phyloP scores from a whole-genome alignment of 2,113 vertebrate genomes.

The Equus quagga region DNA sequence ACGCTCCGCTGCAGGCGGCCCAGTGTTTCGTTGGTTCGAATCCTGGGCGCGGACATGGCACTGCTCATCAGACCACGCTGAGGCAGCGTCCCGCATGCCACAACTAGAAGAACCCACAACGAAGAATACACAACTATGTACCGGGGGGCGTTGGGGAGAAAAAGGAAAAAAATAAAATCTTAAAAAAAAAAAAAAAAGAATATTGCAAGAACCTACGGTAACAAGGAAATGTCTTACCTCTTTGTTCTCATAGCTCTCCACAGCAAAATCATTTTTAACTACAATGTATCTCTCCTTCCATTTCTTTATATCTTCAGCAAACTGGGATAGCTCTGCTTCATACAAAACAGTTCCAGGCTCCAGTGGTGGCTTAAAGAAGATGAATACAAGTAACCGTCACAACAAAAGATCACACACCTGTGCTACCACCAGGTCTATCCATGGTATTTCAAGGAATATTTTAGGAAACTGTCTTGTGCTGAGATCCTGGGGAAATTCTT shows the following conservation, averaged over 20 bases:
- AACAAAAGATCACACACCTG: not conserved
- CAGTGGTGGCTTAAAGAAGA: slow-evolving; percentile 83
- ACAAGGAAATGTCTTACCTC: slow-evolving; percentile 87
- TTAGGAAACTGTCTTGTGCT: not conserved
- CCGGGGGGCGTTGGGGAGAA: too few species aligned
- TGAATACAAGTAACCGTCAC: not conserved
- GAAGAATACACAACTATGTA: too few species aligned
- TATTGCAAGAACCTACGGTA: not conserved
- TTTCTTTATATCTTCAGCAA: slow-evolving; percentile 92
- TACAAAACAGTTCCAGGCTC: slow-evolving; percentile 88
- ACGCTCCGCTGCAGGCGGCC: too few species aligned
- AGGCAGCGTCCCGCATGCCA: too few species aligned
- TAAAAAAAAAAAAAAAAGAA: not conserved
- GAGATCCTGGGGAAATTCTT: not conserved
- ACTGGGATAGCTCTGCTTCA: slow-evolving; percentile 89
- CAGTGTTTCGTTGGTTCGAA: too few species aligned
- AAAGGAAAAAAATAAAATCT: too few species aligned
- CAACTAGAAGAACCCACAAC: too few species aligned
- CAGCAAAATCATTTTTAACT: slow-evolving; percentile 91
- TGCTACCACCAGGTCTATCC: not conserved
- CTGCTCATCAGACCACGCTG: too few species aligned
- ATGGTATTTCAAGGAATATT: not conserved
- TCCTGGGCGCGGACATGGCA: too few species aligned
- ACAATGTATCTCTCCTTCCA: slow-evolving; percentile 94
- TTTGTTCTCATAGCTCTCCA: slow-evolving; percentile 93